Evolutionary conservation across 2,888 invertebrate genomes (phyloP).

Genomic region (Caradrina clavipalpis): DNA sequence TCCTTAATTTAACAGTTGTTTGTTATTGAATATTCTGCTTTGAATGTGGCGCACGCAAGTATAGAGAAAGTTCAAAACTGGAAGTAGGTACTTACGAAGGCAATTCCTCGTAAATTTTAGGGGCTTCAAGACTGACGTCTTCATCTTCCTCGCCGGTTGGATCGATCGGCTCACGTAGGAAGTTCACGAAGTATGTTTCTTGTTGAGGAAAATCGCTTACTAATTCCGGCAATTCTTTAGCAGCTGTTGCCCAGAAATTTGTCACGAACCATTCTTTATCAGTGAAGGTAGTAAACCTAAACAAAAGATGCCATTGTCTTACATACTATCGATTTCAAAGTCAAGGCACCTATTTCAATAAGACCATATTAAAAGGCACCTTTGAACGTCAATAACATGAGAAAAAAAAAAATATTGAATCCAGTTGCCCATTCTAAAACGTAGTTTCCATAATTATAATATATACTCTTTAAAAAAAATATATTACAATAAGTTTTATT

Average conservation of each 20-base stretch:
- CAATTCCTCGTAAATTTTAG: slow-evolving; percentile 96
- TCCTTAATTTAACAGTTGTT: no score
- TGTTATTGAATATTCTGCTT: no score
- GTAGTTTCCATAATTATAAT: no score
- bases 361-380: no score
- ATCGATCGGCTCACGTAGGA: slow-evolving; percentile 95
- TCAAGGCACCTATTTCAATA: no score
- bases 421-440: no score
- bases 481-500: no score
- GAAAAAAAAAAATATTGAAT: no score
- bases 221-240: slow-evolving; percentile 88
- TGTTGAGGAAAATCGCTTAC: slow-evolving; percentile 88
- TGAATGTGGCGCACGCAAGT: no score
- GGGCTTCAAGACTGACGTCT: slow-evolving; percentile 93
- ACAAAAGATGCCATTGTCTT: neutral
- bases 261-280: slow-evolving; percentile 93
- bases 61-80: neutral
- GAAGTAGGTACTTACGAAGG: slow-evolving; percentile 88
- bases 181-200: slow-evolving; percentile 95
- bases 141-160: slow-evolving; percentile 94
- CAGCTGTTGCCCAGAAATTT: slow-evolving; percentile 91
- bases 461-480: no score
- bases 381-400: no score
- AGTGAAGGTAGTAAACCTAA: slow-evolving; percentile 84
- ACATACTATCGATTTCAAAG: neutral